Evolutionary conservation across 2,888 invertebrate genomes (phyloP).

Genomic region (Lapara coniferarum): DNA sequence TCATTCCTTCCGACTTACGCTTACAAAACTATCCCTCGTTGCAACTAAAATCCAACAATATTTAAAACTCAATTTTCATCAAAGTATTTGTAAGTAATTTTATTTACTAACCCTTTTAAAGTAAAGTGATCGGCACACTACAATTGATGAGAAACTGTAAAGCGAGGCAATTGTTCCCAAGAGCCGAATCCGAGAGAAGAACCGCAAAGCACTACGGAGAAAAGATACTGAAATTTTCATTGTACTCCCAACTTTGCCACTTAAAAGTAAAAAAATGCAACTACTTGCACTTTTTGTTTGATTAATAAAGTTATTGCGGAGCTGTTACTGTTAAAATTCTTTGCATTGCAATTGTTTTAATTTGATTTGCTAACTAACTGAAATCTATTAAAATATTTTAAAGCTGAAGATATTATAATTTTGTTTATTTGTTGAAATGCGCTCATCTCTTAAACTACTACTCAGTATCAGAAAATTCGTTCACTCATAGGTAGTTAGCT

Average conservation of each 20-base stretch:
- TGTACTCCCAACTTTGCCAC: not conserved
- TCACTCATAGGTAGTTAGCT: too few species aligned
- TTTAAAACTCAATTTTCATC: too few species aligned
- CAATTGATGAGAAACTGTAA: constrained; percentile 25
- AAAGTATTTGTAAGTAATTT: too few species aligned
- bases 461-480: too few species aligned
- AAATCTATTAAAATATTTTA: too few species aligned
- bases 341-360: not conserved
- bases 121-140: not conserved
- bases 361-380: not conserved
- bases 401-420: too few species aligned
- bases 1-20: too few species aligned
- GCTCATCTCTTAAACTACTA: too few species aligned
- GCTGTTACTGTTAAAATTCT: not conserved
- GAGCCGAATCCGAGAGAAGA: constrained; percentile 4
- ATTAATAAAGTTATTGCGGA: not conserved
- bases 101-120: too few species aligned
- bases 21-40: too few species aligned
- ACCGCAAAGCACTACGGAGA: not conserved
- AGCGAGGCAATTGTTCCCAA: constrained; percentile 8
- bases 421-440: too few species aligned
- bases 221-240: constrained; percentile 16
- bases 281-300: not conserved
- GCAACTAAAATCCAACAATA: too few species aligned
- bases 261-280: not conserved